Evolutionary conservation across 2,113 vertebrate genomes (phyloP), one percentile per base, ranked within the genome.

Genomic region (Zingel zingel): DNA sequence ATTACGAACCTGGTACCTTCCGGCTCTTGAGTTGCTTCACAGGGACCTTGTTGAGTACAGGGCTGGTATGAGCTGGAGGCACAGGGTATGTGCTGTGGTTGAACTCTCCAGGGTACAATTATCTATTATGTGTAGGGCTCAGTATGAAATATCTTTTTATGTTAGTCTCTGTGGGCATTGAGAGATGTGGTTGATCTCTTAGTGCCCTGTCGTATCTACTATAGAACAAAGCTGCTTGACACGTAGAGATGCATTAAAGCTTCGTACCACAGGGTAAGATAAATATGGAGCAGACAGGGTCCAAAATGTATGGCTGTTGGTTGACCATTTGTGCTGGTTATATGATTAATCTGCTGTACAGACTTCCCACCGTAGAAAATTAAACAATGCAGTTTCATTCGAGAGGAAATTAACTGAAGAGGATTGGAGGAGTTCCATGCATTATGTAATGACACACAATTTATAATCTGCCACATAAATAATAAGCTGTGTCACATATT

Each of bases 81-180:
- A n/a, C 0, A n/a, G 81, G 70, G 53, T 81, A 30, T 30, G 72
- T 57, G 82, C 66, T 4, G 13, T 47, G 23, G 72, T 50, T 47
- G 14, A 25, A 23, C 70, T 84, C 91, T 78, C 86, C 51, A 68
- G 81, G 83, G 90, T 79, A 67, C 89, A 85, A 91, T 92, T 90
- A 91, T 89, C 79, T 59, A 70, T 86, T 71, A 87, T 65, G 69
- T 59, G 69, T 63, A 61, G 14, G 30, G 66, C 85, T 84, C 79
- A 75, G 83, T 45, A 33, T 69, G 79, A 36, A 71, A 88, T 85
- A 74, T 79, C 43, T 83, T 82, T 87, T 84, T 57, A 74, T 78
- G 58, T 84, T 74, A 18, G 77, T 82, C 81, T 89, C 83, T 48
- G 58, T 12, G 11, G 74, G 80, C 74, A 83, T 7, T 19, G 39